These are phyloP conservation scores for Pterostichus niger DNA, from an alignment of 2,888 invertebrate species.

Conservation along the genomic window DNA sequence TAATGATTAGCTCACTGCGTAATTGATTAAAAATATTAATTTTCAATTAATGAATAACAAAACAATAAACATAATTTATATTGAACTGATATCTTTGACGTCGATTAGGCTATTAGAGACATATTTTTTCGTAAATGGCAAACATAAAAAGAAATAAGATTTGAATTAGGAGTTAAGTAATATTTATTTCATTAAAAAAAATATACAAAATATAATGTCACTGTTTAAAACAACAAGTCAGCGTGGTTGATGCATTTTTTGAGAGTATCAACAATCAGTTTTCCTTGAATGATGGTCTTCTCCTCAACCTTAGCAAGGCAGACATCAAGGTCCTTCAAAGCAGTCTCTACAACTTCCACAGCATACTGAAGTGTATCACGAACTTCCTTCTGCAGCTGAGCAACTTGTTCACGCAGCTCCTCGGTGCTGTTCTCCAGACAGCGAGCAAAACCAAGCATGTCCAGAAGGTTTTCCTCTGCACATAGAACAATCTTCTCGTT, in stretches of 20 bases:
- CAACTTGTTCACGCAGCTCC: not conserved
- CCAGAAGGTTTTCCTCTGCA: not conserved
- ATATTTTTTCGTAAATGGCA: too few relatives aligned
- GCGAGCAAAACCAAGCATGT: not conserved
- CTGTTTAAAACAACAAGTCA: slow-evolving; percentile 1
- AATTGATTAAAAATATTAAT: too few relatives aligned
- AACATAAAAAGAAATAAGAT: not conserved
- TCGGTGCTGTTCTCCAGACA: not conserved
- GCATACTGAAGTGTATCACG: not conserved
- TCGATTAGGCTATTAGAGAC: too few relatives aligned
- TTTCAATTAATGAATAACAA: too few relatives aligned
- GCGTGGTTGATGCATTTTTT: slow-evolving; percentile 4
- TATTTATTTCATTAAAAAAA: slow-evolving; percentile 1
- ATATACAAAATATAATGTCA: not conserved
- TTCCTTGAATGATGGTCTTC: not conserved
- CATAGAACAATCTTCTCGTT: not conserved
- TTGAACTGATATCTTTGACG: too few relatives aligned
- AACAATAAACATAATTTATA: too few relatives aligned
- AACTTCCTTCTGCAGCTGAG: not conserved
- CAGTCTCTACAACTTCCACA: not conserved
- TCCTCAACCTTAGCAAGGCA: not conserved
- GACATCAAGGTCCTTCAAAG: slow-evolving; percentile 7
- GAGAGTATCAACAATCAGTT: slow-evolving; percentile 8
- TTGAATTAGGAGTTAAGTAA: not conserved
- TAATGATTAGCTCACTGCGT: too few relatives aligned